Evolutionary conservation across 2,888 invertebrate genomes (phyloP), one percentile per base, ranked within the genome.

Genomic region (Noctua janthina): DNA sequence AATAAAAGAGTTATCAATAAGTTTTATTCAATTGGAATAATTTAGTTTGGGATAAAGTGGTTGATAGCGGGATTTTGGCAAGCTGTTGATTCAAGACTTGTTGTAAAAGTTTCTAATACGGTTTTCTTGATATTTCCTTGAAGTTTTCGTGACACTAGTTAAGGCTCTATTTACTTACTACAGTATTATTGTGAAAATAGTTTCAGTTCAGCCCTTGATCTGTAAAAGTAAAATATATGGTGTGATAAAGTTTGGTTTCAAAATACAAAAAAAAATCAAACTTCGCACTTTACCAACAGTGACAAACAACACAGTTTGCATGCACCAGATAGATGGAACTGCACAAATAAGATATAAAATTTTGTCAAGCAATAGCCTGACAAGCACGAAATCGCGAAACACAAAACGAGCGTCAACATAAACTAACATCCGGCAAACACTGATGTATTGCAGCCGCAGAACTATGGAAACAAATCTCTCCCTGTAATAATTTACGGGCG

Each of bases 391-490:
- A 94, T 95, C 94, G 94, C 92, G 93, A 94, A 94, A 94, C 91
- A 93, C 95, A 95, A 95, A 94, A 93, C 94, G 93, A 92, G 93
- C 93, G 94, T 95, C 96, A 95, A 94, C 96, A 95, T 95, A 95
- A 96, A 96, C 95, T 94, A 95, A 95, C 96, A 96, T 95, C 95
- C 96, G 95, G 94, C 93, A 93, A 94, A 95, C 94, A 92, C 94
- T 96, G 96, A 96, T 96, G 94, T 94, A 96, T 96, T 93, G 95
- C 95, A 92, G 95, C 96, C 96, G 93, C 96, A 95, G 94, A 94
- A 95, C 96, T 96, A 96, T 96, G 95, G 96, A 95, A 95, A 96
- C 96, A 96, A 96, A 96, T 96, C 96, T 96, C 95, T 94, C 94
- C 91, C 92, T 90, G 94, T 92, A 94, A 96, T 96, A 96, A 96